These are phyloP conservation scores for Microplitis manilae DNA, from an alignment of 2,888 invertebrate species.

Conservation along the genomic window DNA sequence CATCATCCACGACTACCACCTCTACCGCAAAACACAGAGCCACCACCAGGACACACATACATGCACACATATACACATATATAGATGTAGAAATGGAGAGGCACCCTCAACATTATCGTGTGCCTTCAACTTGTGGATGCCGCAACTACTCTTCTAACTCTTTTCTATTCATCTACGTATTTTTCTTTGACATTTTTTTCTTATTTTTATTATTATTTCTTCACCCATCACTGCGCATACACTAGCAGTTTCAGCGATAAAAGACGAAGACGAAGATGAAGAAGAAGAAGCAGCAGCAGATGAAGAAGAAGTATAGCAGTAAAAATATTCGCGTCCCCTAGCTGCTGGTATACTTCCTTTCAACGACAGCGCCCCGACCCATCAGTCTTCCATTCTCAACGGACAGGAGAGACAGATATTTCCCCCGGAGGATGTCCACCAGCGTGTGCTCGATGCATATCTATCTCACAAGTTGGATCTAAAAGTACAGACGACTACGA, in stretches of 20 bases:
- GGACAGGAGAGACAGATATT: constrained; percentile 42
- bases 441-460: constrained; percentile 30
- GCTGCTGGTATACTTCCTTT: constrained; percentile 8
- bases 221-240: neutral
- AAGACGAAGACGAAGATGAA: neutral
- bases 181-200: constrained; percentile 19
- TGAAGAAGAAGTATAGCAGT: neutral
- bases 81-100: constrained; percentile 12
- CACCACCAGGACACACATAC: neutral
- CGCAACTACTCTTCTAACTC: constrained; percentile 27
- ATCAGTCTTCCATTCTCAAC: constrained; percentile 42
- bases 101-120: constrained; percentile 40
- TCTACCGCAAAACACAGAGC: neutral
- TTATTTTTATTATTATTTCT: neutral
- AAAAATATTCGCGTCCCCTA: neutral
- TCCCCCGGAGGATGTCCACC: constrained; percentile 42
- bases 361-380: constrained; percentile 31
- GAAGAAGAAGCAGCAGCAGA: neutral
- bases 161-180: constrained; percentile 40
- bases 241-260: neutral
- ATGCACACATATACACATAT: neutral
- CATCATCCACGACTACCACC: constrained; percentile 22
- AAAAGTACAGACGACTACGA: neutral
- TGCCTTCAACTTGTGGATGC: constrained; percentile 39
- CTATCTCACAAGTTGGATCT: constrained; percentile 2